Evolutionary conservation across 2,888 invertebrate genomes (phyloP).

Genomic region (Agapostemon virescens): DNA sequence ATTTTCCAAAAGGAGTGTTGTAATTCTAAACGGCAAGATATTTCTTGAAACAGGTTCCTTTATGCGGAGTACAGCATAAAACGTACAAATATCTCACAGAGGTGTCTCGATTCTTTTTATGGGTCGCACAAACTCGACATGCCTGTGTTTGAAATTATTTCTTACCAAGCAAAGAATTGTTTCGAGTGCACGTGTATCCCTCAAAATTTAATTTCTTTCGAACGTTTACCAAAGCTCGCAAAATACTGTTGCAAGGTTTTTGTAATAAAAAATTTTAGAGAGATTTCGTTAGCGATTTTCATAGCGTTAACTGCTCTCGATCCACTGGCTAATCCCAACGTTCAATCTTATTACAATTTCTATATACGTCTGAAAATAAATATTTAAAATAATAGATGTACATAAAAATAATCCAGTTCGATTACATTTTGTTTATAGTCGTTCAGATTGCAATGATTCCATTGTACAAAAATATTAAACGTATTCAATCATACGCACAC

Average conservation of each 20-base stretch:
- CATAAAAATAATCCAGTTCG: too few relatives aligned
- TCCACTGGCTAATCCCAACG: neutral
- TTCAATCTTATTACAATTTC: neutral
- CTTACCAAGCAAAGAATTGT: conserved; percentile 4
- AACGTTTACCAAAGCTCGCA: neutral
- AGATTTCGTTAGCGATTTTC: neutral
- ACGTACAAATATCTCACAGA: conserved; percentile 14
- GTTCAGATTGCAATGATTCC: too few relatives aligned
- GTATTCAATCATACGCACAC: too few relatives aligned
- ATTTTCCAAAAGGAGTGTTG: neutral
- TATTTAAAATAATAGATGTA: too few relatives aligned
- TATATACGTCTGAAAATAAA: too few relatives aligned
- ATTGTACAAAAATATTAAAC: too few relatives aligned
- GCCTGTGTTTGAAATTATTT: neutral
- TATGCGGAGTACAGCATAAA: neutral
- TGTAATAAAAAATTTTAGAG: neutral
- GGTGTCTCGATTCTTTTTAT: neutral
- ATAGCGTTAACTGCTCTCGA: too few relatives aligned
- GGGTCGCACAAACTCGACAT: conserved; percentile 1
- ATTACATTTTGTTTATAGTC: too few relatives aligned
- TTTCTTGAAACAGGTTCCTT: neutral
- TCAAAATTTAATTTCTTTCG: neutral
- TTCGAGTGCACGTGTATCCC: neutral
- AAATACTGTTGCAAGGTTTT: neutral
- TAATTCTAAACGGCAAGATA: neutral